Base-by-base conservation (phyloP, 2,113 vertebrate species). In the Cinclus cinclus region DNA sequence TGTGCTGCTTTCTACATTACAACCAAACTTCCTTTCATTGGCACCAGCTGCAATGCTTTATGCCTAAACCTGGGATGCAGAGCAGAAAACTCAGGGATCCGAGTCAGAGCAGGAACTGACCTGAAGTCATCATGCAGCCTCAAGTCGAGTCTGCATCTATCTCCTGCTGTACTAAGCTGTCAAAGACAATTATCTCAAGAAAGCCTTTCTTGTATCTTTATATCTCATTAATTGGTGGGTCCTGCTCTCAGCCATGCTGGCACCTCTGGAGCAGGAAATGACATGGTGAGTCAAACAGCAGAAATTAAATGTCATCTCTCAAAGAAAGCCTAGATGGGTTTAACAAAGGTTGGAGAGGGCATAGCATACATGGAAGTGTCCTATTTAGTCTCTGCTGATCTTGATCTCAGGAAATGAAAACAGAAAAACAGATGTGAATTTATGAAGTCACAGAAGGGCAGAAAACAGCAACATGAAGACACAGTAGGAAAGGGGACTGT, bases 61-160 rank as follows among this genome's bases (percentile, higher is more conserved):
- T 0, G 0, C 52, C 31, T 65, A 53, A 70, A 42, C n/a, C 24
- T 3, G 5, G 4, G 11, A 42, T 2, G 2, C 39, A 30, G 46
- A 77, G 31, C 30, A 2, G 74, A 83, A 83, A 59, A 18, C 30
- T 42, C 39, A 13, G 2, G 35, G 33, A 74, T 81, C 60, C 33
- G 15, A 55, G 30, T 60, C 30, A 22, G 87, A 74, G 77, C n/a
- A 78, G 80, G n/a, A 84, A 19, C 56, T 60, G 60, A 75, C 42
- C 52, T 53, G 23, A 49, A 85, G 75, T 30, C 5, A 8, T 60
- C 37, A 1, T 5, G 18, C 5, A 23, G 35, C 49, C 33, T 58
- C 28, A 27, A 53, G 71, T 86, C 0, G 0, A 78, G 41, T 30
- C 31, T 71, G 25, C 11, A 18, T 59, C 49, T 37, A 21, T 41